Base-by-base conservation (phyloP, 2,888 invertebrate species). In the Phyllotreta striolata region DNA sequence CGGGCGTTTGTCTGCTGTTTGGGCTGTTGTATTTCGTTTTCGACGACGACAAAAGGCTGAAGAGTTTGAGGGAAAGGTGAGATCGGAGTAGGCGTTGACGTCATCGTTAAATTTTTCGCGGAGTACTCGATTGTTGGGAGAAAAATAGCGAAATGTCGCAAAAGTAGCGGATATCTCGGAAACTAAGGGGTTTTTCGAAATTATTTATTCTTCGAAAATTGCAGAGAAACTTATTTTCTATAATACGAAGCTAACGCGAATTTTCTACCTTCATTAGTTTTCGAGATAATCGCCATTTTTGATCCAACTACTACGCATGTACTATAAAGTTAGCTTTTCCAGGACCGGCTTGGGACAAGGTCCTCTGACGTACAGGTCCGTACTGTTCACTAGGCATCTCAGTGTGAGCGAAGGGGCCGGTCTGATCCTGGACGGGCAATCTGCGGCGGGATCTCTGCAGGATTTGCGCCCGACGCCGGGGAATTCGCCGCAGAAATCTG, bases 401-500 rank as follows among this genome's bases (percentile, higher is more conserved):
- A 75, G 73, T 44, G 37, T 65, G 13, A 73, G 68, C 5, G 76
- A 77, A 3, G 76, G 76, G 5, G 69, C 73, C 51, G 73, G 73
- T 5, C 67, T 70, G 5, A 70, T 76, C 39, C 63, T 72, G 37
- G 74, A 74, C 38, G 63, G 63, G 0, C 69, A 67, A 37, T 77
- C 77, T 1, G 65, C 74, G 8, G 70, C 70, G 3, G 73, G 76
- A 0, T 78, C 78, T 5, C 62, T 77, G 7, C 47, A 73, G 10
- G 74, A 73, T 66, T 64, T 79, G 51, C 71, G 73, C 7, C 73
- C 71, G 44, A 69, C 76, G 1, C 78, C 78, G 59, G 78, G 78
- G 46, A 79, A 78, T 67, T 78, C 79, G 1, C 66, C 76, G 72
- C 78, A 71, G 61, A 73, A 73, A 7, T n/a, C n/a, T n/a, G n/a